These are phyloP conservation scores for Strix aluco DNA, from an alignment of 2,113 vertebrate species.

Conservation along the genomic window DNA sequence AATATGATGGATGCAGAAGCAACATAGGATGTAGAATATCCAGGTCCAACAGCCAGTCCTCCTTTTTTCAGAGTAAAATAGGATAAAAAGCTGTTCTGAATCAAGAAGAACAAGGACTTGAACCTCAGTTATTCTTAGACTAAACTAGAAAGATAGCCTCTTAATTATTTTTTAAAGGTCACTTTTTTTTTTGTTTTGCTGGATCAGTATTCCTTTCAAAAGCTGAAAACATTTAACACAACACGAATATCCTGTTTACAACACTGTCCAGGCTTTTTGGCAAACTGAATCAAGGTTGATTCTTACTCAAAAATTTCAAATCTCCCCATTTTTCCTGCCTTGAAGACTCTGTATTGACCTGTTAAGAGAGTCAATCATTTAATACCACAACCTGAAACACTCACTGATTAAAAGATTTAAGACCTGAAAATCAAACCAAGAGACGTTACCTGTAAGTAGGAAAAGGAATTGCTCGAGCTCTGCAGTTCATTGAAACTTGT, in stretches of 20 bases:
- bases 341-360: not conserved
- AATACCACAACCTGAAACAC: not conserved
- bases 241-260: not conserved
- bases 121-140: not conserved
- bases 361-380: not conserved
- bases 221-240: not conserved
- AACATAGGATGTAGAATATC: not conserved
- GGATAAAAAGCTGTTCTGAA: not conserved
- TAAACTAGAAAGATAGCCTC: not conserved
- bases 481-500: constrained; percentile 91
- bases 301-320: not conserved
- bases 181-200: not conserved
- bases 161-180: not conserved
- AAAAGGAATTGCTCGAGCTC: constrained; percentile 86
- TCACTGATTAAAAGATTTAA: not conserved
- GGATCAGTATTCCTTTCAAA: not conserved
- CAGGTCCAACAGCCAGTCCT: not conserved
- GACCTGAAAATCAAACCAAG: not conserved
- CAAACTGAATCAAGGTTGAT: not conserved
- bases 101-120: not conserved
- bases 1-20: not conserved
- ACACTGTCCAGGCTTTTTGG: not conserved
- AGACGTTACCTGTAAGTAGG: constrained; percentile 89
- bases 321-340: not conserved
- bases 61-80: not conserved